These are phyloP conservation scores for Labeo catla DNA, from an alignment of 2,113 vertebrate genomes.

Conservation along the genomic window DNA sequence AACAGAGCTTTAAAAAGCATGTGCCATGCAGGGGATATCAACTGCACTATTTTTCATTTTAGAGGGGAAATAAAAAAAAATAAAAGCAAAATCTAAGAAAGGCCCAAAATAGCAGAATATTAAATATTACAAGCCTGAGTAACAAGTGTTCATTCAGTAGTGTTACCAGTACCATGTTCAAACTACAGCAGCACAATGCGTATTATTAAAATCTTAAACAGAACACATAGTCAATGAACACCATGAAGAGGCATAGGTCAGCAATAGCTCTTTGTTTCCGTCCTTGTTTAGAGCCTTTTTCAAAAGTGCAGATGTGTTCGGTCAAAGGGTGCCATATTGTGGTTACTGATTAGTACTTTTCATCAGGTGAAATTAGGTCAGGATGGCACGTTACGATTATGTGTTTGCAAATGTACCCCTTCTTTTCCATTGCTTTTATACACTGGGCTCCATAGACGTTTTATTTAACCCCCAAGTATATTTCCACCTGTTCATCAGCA, in stretches of 20 bases:
- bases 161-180: not conserved
- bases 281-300: conserved; percentile 54
- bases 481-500: conserved; percentile 63
- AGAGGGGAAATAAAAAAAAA: not conserved
- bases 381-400: conserved; percentile 48
- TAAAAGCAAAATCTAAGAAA: not conserved
- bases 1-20: not conserved
- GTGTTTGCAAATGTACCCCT: conserved; percentile 36
- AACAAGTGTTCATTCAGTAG: not conserved
- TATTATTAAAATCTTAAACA: not conserved
- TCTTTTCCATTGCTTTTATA: conserved; percentile 37
- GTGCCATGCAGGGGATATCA: not conserved
- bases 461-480: conserved; percentile 68
- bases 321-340: conserved; percentile 56
- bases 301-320: conserved; percentile 54
- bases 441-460: conserved; percentile 65
- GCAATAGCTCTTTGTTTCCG: conserved; percentile 55
- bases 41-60: not conserved
- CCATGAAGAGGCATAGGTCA: conserved; percentile 50
- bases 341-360: conserved; percentile 61
- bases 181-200: not conserved
- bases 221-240: conserved; percentile 16
- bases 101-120: not conserved
- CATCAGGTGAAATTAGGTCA: conserved; percentile 67
- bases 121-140: not conserved